These are phyloP conservation scores for Lagocephalus sceleratus DNA, from an alignment of 2,797 vertebrate species.

Conservation along the genomic window DNA sequence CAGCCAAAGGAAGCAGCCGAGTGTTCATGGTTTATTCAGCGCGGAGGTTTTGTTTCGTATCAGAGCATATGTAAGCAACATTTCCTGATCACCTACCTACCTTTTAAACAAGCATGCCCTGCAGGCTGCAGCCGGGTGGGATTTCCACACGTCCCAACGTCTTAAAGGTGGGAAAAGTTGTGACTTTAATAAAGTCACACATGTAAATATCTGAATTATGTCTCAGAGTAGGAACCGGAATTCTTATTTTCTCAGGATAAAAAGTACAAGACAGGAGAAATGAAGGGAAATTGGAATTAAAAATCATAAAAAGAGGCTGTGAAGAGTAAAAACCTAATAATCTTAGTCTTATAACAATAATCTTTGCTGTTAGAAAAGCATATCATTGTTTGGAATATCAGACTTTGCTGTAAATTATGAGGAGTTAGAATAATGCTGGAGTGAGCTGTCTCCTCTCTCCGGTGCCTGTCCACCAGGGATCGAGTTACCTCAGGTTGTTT, in stretches of 20 bases:
- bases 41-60: conserved; percentile 61
- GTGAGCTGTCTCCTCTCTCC: conserved; percentile 18
- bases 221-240: too few species aligned
- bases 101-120: conserved; percentile 46
- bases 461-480: conserved; percentile 57
- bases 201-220: conserved; percentile 7
- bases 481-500: conserved; percentile 67
- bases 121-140: conserved; percentile 15
- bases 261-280: background rate
- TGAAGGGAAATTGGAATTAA: background rate
- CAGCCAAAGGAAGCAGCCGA: conserved; percentile 52
- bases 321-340: background rate
- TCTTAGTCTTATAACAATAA: too few species aligned
- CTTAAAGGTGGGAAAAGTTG: background rate
- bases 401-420: conserved; percentile 18
- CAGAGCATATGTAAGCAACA: conserved; percentile 66
- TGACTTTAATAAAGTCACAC: too few species aligned
- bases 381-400: conserved; percentile 13
- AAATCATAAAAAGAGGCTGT: background rate
- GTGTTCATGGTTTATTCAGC: conserved; percentile 69
- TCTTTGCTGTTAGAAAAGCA: conserved; percentile 6
- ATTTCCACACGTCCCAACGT: conserved; percentile 1
- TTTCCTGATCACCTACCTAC: conserved; percentile 38
- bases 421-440: background rate
- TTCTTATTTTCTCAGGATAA: too few species aligned